phyloP scores from a whole-genome alignment of 2,113 vertebrate species.

The Gallinago jamesoni region DNA sequence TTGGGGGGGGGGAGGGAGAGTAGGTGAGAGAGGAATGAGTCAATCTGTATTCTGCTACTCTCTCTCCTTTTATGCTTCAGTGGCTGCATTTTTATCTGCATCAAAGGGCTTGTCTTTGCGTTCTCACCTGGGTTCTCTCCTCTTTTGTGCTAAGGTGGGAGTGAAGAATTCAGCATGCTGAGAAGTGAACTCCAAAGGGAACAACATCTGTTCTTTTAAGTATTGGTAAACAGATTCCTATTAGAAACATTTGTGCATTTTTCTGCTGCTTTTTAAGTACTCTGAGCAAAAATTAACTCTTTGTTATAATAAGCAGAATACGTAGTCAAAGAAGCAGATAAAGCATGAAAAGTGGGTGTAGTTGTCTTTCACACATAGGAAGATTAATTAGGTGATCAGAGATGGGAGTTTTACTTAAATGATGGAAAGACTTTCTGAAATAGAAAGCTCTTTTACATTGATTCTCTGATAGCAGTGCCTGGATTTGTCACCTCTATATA shows the following conservation, averaged over 20 bases:
- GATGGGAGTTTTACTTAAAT: not conserved
- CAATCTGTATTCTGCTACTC: not conserved
- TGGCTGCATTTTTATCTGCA: not conserved
- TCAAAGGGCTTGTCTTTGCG: not conserved
- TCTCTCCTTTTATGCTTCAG: not conserved
- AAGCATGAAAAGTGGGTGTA: not conserved
- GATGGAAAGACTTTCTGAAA: not conserved
- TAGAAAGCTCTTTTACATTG: not conserved
- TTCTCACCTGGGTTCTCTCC: not conserved
- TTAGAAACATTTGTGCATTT: not conserved
- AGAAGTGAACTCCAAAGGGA: not conserved
- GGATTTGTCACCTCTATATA: not conserved
- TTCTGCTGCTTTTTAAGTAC: not conserved
- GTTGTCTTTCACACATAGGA: not conserved
- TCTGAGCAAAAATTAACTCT: not conserved
- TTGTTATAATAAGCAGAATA: not conserved
- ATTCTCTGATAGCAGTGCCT: not conserved
- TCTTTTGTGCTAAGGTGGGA: not conserved
- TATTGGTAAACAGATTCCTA: not conserved
- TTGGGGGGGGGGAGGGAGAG: not conserved
- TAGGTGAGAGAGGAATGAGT: not conserved
- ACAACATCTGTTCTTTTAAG: not conserved
- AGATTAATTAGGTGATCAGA: not conserved
- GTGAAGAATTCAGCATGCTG: not conserved
- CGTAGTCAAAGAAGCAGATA: not conserved